Conservation (phyloP, 2,888 invertebrate genomes). For the Agrotis ipsilon region DNA sequence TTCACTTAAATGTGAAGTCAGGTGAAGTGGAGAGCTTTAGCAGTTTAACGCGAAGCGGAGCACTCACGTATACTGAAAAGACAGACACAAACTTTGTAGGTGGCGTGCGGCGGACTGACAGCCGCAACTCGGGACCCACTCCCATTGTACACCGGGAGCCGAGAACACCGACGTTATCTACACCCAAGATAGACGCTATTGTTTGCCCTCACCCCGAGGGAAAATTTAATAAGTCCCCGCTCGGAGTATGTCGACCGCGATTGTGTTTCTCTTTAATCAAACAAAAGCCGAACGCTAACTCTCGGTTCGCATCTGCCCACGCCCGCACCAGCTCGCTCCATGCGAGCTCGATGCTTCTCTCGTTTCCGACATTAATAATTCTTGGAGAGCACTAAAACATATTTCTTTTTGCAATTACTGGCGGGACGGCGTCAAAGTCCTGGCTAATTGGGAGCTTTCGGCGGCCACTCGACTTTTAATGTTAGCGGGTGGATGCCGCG, state of each 20-base stretch:
- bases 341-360: conserved; percentile 60
- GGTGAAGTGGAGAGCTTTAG: conserved; percentile 63
- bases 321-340: conserved; percentile 42
- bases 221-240: conserved; percentile 86
- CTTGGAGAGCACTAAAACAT: conserved; percentile 80
- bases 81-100: conserved; percentile 80
- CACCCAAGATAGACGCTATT: conserved; percentile 84
- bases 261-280: conserved; percentile 85
- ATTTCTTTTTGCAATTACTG: conserved; percentile 87
- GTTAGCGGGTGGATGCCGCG: conserved; percentile 70
- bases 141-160: conserved; percentile 78
- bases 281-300: conserved; percentile 76
- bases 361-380: conserved; percentile 80
- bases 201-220: conserved; percentile 82
- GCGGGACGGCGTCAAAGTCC: conserved; percentile 83
- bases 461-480: conserved; percentile 85
- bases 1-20: conserved; percentile 53
- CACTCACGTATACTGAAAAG: conserved; percentile 71
- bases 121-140: conserved; percentile 72
- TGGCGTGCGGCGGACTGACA: conserved; percentile 78
- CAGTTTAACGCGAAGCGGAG: conserved; percentile 66
- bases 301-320: conserved; percentile 68
- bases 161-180: conserved; percentile 85
- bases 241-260: conserved; percentile 79
- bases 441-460: conserved; percentile 89